A percentile compares a stretch with the other conserved stretches of the same genome.
Conservation (phyloP, 2,797 vertebrate genomes). For the Sparidentex hasta region DNA sequence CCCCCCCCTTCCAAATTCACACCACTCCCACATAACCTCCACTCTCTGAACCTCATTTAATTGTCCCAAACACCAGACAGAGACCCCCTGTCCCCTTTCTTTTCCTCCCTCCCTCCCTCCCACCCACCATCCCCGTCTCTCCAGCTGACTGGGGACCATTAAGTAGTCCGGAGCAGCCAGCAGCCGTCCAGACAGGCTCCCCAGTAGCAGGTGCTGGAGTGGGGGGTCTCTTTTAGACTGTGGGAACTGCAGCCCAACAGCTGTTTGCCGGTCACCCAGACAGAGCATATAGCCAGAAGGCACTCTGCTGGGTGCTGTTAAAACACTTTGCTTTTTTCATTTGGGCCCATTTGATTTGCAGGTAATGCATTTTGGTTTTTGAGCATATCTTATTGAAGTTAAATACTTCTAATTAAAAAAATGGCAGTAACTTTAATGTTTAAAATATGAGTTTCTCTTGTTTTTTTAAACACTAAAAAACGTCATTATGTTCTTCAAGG, state of each 20-base stretch:
- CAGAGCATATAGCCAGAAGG: conserved; percentile 73
- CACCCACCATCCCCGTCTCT: conserved; percentile 59
- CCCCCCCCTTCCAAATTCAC: conserved; percentile 45
- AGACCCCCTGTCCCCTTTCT: conserved; percentile 40
- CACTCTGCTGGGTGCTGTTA: conserved; percentile 63
- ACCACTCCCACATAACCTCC: conserved; percentile 53
- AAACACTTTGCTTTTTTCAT: conserved; percentile 66
- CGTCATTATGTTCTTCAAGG: background rate
- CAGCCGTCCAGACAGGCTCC: conserved; percentile 74
- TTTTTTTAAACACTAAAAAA: no score
- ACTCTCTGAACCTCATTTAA: conserved; percentile 50
- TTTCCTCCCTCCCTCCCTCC: conserved; percentile 35
- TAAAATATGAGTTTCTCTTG: background rate
- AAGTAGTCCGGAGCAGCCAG: conserved; percentile 68
- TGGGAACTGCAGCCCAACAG: conserved; percentile 81
- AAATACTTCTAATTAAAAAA: background rate
- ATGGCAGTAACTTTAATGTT: background rate
- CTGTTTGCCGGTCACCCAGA: conserved; percentile 77
- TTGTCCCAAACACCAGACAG: conserved; percentile 68
- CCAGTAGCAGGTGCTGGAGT: conserved; percentile 80
- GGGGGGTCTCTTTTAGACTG: conserved; percentile 73
- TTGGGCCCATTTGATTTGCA: conserved; percentile 47
- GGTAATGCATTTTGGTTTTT: conserved; percentile 29
- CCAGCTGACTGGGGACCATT: conserved; percentile 81
- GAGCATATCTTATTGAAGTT: conserved; percentile 1